A percentile compares a stretch with the other conserved stretches of the same genome.
phyloP scores from a whole-genome alignment of 2,113 vertebrate genomes.

The Sorex fumeus region DNA sequence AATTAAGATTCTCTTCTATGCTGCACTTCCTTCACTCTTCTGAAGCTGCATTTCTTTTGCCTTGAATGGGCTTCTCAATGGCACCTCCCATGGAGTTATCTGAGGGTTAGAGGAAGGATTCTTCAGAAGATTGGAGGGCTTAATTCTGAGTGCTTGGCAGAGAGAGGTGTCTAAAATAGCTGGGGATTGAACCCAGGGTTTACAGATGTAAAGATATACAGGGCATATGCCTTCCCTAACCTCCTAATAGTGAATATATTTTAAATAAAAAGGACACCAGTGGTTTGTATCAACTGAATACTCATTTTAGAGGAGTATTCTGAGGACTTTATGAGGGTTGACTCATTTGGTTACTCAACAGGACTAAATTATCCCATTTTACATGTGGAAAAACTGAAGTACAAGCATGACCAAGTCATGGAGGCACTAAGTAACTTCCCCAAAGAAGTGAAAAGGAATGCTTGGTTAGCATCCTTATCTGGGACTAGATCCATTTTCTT shows the following conservation, averaged over 20 bases:
- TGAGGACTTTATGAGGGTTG: not conserved
- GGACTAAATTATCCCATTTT: constrained; percentile 1
- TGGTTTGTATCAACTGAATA: not conserved
- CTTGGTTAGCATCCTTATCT: not conserved
- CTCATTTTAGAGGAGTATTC: not conserved
- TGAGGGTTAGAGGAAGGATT: not conserved
- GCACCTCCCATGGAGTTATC: not conserved
- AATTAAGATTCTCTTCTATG: not conserved
- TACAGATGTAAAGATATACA: no score
- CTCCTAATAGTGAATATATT: no score
- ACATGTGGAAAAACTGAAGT: not conserved
- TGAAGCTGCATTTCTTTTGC: not conserved
- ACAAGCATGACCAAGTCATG: not conserved
- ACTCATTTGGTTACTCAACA: constrained; percentile 10
- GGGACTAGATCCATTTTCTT: not conserved
- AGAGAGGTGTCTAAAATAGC: not conserved
- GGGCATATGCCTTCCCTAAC: not conserved
- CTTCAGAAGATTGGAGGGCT: not conserved
- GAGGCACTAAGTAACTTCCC: not conserved
- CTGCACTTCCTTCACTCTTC: not conserved
- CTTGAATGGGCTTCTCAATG: not conserved
- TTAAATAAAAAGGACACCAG: not conserved
- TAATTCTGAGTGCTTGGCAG: not conserved
- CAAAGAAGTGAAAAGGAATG: not conserved
- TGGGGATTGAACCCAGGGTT: no score